Evolutionary conservation across 2,797 vertebrate genomes (phyloP), one percentile per base, ranked within the genome.

Genomic region (Mus spretus): DNA sequence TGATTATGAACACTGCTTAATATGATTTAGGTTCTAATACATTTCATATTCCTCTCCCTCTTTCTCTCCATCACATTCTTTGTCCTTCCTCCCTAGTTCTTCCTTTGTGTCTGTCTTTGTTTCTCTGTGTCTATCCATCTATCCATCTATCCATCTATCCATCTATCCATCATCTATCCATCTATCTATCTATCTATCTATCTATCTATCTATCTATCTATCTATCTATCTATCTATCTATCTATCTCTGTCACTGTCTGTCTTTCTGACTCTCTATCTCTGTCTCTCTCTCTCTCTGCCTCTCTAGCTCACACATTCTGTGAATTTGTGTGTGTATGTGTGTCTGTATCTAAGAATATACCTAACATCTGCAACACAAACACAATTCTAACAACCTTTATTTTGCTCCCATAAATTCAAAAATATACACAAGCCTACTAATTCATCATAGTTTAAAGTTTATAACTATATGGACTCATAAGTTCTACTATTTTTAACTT

Each of bases 401-500:
- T 13, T 67, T 67, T 65, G 15, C 65, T 6, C 14, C 31, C 65
- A 67, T 15, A 17, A 72, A 34, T 67, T 67, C 15, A 63, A 14
- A 90, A 83, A 94, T 63, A 72, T 59, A 82, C 8, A 13, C 4
- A 75, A 40, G 4, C 3, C 26, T 75, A 80, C 15, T 57, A 84
- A 78, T 8, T 84, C 10, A 22, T 63, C 12, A 6, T 6, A n/a
- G 34, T 50, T 84, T 95, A 84, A 92, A 72, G 75, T 90, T 89
- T 84, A 84, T 72, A 47, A 44, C 22, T 20, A n/a, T 61, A 47
- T 37, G 17, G 20, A 22, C 6, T 44, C 47, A 67, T n/a, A 10
- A 77, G 22, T 84, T 63, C 19, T 82, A 83, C 81, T 94, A 34
- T 82, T 87, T 47, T 72, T 94, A 92, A 53, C 3, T 20, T 40